Conservation (phyloP, 2,113 vertebrate species). For the Scomber scombrus region DNA sequence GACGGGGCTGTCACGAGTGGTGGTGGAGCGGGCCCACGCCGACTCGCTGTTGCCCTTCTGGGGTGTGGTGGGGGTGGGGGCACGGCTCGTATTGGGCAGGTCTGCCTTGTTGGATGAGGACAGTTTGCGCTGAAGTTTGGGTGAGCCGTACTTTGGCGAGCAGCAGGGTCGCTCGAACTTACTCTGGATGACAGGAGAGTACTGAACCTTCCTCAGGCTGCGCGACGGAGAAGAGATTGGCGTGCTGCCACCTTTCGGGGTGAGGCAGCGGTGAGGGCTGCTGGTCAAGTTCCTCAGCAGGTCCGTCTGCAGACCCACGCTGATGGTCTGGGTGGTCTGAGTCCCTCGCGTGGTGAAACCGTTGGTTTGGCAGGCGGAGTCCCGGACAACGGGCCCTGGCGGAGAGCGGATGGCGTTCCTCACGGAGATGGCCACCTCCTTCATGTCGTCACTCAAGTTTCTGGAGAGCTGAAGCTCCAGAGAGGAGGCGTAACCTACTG, state of each 20-base stretch:
- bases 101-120: slow-evolving; percentile 75
- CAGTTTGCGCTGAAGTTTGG: slow-evolving; percentile 93
- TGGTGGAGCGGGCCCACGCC: slow-evolving; percentile 97
- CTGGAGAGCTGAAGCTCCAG: slow-evolving; percentile 91
- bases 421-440: slow-evolving; percentile 96
- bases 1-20: slow-evolving; percentile 96
- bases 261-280: slow-evolving; percentile 97
- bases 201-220: slow-evolving; percentile 90
- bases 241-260: slow-evolving; percentile 91
- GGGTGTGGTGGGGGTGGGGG: slow-evolving; percentile 84
- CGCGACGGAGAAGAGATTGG: slow-evolving; percentile 95
- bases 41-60: slow-evolving; percentile 96
- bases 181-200: slow-evolving; percentile 92
- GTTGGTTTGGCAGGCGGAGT: slow-evolving; percentile 94
- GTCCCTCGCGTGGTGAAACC: slow-evolving; percentile 91
- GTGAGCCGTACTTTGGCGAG: slow-evolving; percentile 97
- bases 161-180: slow-evolving; percentile 98
- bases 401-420: slow-evolving; percentile 88
- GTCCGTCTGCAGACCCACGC: slow-evolving; percentile 94
- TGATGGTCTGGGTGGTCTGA: slow-evolving; percentile 94
- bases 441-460: slow-evolving; percentile 98
- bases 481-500: slow-evolving; percentile 90
- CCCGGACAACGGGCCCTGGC: slow-evolving; percentile 82
- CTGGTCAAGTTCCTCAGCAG: slow-evolving; percentile 91
- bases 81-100: slow-evolving; percentile 73